These are phyloP conservation scores for Parthenolecanium corni DNA, from an alignment of 2,888 invertebrate species.

Conservation along the genomic window DNA sequence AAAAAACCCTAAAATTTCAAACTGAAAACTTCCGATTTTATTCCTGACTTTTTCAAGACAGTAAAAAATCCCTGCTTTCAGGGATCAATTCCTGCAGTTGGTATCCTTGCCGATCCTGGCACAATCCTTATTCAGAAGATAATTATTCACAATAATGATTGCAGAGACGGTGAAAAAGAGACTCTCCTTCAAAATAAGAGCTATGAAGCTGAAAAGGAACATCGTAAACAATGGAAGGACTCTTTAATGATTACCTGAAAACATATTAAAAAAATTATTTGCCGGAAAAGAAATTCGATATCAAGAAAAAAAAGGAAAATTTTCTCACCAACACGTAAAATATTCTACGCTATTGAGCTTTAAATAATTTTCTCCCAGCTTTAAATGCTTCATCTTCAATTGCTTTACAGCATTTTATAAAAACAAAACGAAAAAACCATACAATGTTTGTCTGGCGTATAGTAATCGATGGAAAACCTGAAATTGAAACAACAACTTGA, in stretches of 20 bases:
- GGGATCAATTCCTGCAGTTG: no score
- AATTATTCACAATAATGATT: conserved; percentile 52
- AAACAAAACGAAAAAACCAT: conserved; percentile 59
- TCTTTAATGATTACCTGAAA: conserved; percentile 23
- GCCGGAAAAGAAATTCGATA: no score
- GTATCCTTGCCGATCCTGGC: no score
- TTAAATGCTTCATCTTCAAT: conserved; percentile 10
- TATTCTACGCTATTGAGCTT: background rate
- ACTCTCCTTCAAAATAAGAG: conserved; percentile 5
- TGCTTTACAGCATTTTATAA: conserved; percentile 23
- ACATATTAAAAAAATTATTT: conserved; percentile 15
- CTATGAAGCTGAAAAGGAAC: conserved; percentile 1
- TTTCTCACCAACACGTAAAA: conserved; percentile 7
- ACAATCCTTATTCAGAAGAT: conserved; percentile 61
- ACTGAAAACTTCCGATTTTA: no score
- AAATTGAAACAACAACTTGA: no score
- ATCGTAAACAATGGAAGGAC: background rate
- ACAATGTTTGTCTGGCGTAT: conserved; percentile 92
- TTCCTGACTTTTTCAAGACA: no score
- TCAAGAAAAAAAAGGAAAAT: background rate
- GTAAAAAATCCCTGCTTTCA: no score
- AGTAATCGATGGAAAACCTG: conserved; percentile 54
- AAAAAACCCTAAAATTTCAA: no score
- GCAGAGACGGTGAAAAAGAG: conserved; percentile 2
- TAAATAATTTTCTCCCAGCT: background rate